phyloP scores from a whole-genome alignment of 2,113 vertebrate genomes.

The Meriones unguiculatus region DNA sequence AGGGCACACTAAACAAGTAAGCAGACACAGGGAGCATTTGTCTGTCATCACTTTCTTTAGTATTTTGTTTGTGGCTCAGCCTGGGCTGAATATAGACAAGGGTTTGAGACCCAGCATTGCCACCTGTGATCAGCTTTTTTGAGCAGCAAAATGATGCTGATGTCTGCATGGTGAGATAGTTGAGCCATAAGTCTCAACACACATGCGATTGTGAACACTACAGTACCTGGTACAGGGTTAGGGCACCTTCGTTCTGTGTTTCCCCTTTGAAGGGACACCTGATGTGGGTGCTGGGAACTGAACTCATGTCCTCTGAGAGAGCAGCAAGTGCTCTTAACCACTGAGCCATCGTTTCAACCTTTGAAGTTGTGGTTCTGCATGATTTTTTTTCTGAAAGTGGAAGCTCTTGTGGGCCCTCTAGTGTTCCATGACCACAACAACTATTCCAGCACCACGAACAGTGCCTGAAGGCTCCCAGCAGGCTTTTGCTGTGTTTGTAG shows the following conservation, averaged over 20 bases:
- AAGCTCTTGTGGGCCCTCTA: constrained; percentile 54
- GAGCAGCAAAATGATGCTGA: background rate
- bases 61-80: background rate
- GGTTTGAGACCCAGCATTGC: background rate
- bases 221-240: background rate
- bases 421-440: background rate
- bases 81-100: background rate
- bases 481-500: background rate
- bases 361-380: background rate
- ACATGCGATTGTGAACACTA: background rate
- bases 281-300: background rate
- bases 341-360: background rate
- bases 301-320: background rate
- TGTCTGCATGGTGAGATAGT: background rate
- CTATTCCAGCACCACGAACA: constrained; percentile 77
- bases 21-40: background rate
- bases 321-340: background rate
- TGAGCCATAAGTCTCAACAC: background rate
- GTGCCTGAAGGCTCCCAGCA: background rate
- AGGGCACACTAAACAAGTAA: background rate
- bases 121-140: background rate
- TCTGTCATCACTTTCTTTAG: background rate
- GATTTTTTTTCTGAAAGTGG: background rate
- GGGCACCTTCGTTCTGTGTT: background rate
- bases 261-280: background rate